These are phyloP conservation scores for Chymomyza fuscimana DNA, from an alignment of 2,888 invertebrate species.

Conservation along the genomic window DNA sequence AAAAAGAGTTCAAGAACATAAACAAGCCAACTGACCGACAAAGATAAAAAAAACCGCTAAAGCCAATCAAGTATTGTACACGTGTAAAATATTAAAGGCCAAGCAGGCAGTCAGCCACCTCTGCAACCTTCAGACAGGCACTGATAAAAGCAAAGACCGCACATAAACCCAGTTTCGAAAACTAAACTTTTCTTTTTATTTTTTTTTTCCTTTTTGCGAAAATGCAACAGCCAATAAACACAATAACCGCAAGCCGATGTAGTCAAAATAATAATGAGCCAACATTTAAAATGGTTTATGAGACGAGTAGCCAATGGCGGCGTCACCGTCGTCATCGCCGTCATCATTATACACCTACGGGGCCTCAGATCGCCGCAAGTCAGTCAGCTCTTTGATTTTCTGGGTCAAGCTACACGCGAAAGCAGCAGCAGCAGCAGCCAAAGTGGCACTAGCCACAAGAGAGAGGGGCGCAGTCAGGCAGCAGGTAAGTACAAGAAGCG, in stretches of 20 bases:
- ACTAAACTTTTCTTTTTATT: conserved; percentile 18
- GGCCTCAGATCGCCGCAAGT: conserved; percentile 17
- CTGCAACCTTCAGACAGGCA: conserved; percentile 49
- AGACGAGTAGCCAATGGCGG: conserved; percentile 33
- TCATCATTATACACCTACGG: conserved; percentile 56
- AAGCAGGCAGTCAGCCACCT: conserved; percentile 34
- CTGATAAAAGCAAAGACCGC: conserved; percentile 61
- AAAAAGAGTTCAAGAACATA: conserved; percentile 69
- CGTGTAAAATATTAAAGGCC: conserved; percentile 36
- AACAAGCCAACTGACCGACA: conserved; percentile 21
- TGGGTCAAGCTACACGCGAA: conserved; percentile 61
- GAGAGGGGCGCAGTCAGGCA: conserved; percentile 4
- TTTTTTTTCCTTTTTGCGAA: conserved; percentile 3
- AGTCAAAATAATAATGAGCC: conserved; percentile 71
- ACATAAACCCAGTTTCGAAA: conserved; percentile 57
- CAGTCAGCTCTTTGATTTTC: conserved; percentile 53
- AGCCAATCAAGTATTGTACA: conserved; percentile 56
- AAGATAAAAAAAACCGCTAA: conserved; percentile 28
- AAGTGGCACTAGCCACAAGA: conserved; percentile 25
- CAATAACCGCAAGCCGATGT: conserved; percentile 65
- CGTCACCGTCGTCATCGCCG: conserved; percentile 39
- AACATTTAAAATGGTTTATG: conserved; percentile 72
- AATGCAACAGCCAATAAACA: conserved; percentile 51
- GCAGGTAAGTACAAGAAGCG: conserved; percentile 13
- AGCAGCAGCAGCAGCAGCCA: conserved; percentile 23